Evolutionary conservation across 2,888 invertebrate genomes (phyloP).

Genomic region (Orthosia cruda): DNA sequence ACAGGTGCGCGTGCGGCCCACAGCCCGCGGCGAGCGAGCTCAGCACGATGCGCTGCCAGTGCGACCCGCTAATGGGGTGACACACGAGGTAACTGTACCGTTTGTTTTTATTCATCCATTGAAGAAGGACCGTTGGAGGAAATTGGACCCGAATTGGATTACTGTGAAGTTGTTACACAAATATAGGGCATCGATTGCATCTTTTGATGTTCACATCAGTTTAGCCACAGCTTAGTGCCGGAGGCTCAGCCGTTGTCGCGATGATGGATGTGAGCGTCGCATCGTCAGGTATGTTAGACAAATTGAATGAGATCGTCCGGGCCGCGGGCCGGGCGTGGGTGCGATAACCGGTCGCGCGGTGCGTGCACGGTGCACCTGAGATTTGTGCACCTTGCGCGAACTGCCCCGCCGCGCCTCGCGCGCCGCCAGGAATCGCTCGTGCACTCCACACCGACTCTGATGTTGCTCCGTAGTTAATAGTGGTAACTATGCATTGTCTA

Average conservation of each 20-base stretch:
- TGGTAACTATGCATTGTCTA: background rate
- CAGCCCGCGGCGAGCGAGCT: slow-evolving; percentile 48
- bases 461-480: background rate
- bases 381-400: slow-evolving; percentile 34
- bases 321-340: background rate
- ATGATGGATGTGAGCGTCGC: slow-evolving; percentile 72
- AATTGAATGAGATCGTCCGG: slow-evolving; percentile 76
- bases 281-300: slow-evolving; percentile 74
- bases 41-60: slow-evolving; percentile 8
- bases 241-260: background rate
- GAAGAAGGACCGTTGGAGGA: background rate
- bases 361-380: slow-evolving; percentile 37
- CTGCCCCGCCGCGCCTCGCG: background rate
- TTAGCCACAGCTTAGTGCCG: background rate
- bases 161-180: background rate
- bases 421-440: background rate
- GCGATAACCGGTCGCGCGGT: slow-evolving; percentile 72
- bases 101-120: background rate
- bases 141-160: background rate
- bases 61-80: background rate
- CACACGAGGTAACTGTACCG: background rate
- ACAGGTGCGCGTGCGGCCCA: slow-evolving; percentile 56
- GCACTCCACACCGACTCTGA: background rate
- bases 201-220: background rate
- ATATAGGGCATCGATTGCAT: background rate